A percentile compares a stretch with the other conserved stretches of the same genome.
Evolutionary conservation across 2,113 vertebrate genomes (phyloP).

Genomic region (Phyllopteryx taeniolatus): DNA sequence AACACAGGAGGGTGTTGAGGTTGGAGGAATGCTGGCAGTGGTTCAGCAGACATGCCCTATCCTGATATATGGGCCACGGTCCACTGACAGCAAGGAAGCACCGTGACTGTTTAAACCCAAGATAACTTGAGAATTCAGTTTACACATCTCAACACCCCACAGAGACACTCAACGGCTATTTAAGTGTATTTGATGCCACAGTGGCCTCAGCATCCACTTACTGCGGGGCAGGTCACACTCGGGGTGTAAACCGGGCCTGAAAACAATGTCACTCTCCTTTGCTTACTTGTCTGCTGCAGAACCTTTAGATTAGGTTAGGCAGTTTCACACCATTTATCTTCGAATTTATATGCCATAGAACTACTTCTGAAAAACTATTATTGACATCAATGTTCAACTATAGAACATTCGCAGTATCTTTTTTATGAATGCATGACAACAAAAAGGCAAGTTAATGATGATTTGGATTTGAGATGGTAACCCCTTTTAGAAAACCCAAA

Average conservation of each 20-base stretch:
- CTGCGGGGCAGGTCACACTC: constrained; percentile 1
- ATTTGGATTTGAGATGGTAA: background rate
- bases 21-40: constrained; percentile 64
- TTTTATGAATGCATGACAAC: background rate
- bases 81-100: constrained; percentile 65
- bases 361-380: background rate
- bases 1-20: constrained; percentile 32
- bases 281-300: background rate
- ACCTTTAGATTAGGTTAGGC: background rate
- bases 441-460: background rate
- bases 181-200: constrained; percentile 26
- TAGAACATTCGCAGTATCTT: no score
- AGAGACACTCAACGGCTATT: constrained; percentile 26
- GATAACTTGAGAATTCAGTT: constrained; percentile 66
- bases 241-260: constrained; percentile 30
- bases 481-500: background rate
- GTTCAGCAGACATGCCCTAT: constrained; percentile 60
- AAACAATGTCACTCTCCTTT: background rate
- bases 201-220: constrained; percentile 7
- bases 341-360: background rate
- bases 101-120: constrained; percentile 66
- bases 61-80: constrained; percentile 61
- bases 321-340: background rate
- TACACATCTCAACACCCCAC: constrained; percentile 59
- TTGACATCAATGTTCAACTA: no score